Conservation (phyloP, 2,888 invertebrate genomes). For the Aspidiotus rigidus region DNA sequence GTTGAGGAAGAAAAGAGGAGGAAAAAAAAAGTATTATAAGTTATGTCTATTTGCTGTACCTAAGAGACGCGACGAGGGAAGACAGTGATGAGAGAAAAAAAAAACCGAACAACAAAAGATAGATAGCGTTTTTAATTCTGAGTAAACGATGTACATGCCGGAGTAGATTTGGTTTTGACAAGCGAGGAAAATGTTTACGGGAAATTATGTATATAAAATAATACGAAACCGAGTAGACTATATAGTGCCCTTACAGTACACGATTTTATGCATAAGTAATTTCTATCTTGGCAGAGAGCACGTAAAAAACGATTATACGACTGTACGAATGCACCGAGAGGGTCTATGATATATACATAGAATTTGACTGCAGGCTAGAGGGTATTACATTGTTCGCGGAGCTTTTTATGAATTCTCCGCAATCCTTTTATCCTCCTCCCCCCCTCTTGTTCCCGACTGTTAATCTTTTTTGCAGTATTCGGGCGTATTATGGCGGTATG, state of each 20-base stretch:
- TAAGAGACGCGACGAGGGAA: neutral
- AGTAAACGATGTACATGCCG: constrained; percentile 1
- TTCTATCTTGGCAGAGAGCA: neutral
- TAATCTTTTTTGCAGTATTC: too few species aligned
- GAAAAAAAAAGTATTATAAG: too few species aligned
- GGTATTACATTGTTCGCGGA: too few species aligned
- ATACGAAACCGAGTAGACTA: neutral
- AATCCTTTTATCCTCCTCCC: too few species aligned
- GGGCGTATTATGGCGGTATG: too few species aligned
- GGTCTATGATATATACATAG: neutral
- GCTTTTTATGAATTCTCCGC: too few species aligned
- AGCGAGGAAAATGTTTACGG: neutral
- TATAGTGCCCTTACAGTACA: neutral
- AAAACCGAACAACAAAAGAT: neutral
- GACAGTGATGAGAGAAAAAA: neutral
- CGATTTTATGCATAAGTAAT: constrained; percentile 4
- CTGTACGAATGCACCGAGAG: too few species aligned
- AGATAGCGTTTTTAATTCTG: neutral
- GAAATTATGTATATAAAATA: neutral
- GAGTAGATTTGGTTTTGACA: neutral
- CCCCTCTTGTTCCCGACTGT: too few species aligned
- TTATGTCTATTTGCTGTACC: too few species aligned
- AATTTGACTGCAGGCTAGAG: neutral
- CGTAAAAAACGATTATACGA: neutral
- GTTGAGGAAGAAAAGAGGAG: too few species aligned